Evolutionary conservation across 1,140 invertebrate species (phyloP).

Genomic region (Whitmania pigra): DNA sequence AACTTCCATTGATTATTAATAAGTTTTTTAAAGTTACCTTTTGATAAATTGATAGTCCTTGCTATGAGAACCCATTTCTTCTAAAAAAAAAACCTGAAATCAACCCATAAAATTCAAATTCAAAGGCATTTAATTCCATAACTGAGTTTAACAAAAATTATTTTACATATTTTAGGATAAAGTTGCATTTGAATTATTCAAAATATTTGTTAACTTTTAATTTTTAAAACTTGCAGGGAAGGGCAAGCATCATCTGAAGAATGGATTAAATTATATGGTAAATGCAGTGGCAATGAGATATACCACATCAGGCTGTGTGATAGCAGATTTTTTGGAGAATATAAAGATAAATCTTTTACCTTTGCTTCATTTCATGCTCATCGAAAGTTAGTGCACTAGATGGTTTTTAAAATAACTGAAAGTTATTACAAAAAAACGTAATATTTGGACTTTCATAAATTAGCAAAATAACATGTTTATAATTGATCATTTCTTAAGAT

Average conservation of each 20-base stretch:
- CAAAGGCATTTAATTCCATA: not conserved
- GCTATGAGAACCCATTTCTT: no score
- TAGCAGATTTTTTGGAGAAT: slow-evolving; percentile 91
- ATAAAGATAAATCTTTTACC: slow-evolving; percentile 94
- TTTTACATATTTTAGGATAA: not conserved
- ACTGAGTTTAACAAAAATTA: not conserved
- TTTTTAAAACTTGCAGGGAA: slow-evolving; percentile 54
- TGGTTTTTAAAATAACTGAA: no score
- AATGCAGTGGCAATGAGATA: slow-evolving; percentile 96
- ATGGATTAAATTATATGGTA: slow-evolving; percentile 90
- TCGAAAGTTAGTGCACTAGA: slow-evolving; percentile 61
- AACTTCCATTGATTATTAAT: no score
- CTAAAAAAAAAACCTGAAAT: no score
- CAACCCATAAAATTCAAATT: not conserved
- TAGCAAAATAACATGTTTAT: not conserved
- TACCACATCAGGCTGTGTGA: slow-evolving; percentile 90
- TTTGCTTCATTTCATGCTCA: slow-evolving; percentile 97
- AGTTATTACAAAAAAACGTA: no score
- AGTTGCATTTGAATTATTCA: not conserved
- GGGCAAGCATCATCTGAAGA: slow-evolving; percentile 90
- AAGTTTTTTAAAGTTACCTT: no score
- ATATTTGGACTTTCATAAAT: no score
- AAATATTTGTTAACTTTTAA: slow-evolving; percentile 21
- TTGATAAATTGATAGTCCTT: no score
- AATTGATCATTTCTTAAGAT: slow-evolving; percentile 48